Evolutionary conservation across 2,888 invertebrate genomes (phyloP).

Genomic region (Rotaria socialis): DNA sequence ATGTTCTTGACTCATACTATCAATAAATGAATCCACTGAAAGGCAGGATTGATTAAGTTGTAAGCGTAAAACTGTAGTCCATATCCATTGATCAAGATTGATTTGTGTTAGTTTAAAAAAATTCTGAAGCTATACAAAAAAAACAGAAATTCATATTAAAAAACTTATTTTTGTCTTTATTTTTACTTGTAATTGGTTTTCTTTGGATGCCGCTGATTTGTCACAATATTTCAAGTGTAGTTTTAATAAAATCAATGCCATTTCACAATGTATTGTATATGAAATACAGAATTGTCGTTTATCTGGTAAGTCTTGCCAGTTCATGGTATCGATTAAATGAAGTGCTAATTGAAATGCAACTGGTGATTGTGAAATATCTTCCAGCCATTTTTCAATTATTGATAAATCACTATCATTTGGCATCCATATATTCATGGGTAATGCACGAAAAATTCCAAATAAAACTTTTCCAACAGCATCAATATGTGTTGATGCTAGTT

Average conservation of each 20-base stretch:
- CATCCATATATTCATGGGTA: background rate
- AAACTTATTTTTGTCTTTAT: too few species aligned
- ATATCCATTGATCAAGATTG: conserved; percentile 35
- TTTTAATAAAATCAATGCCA: background rate
- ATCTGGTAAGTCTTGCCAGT: background rate
- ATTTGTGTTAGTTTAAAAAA: background rate
- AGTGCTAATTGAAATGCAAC: conserved; percentile 27
- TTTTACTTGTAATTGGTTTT: conserved; percentile 20
- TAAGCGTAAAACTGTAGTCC: conserved; percentile 1
- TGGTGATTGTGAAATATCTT: background rate
- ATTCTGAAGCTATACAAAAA: background rate
- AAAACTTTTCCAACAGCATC: conserved; percentile 23
- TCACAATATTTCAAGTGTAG: conserved; percentile 34
- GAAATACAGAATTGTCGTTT: background rate
- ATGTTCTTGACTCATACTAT: conserved; percentile 20
- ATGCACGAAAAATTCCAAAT: background rate
- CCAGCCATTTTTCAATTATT: conserved; percentile 19
- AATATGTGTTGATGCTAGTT: background rate
- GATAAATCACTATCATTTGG: conserved; percentile 1
- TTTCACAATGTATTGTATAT: conserved; percentile 10
- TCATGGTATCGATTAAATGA: conserved; percentile 20
- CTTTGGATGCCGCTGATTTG: background rate
- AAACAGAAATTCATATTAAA: background rate
- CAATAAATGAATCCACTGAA: conserved; percentile 11
- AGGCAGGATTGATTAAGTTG: background rate